Evolutionary conservation across 2,797 vertebrate genomes (phyloP).

Genomic region (Mormyrus hasselquistii): DNA sequence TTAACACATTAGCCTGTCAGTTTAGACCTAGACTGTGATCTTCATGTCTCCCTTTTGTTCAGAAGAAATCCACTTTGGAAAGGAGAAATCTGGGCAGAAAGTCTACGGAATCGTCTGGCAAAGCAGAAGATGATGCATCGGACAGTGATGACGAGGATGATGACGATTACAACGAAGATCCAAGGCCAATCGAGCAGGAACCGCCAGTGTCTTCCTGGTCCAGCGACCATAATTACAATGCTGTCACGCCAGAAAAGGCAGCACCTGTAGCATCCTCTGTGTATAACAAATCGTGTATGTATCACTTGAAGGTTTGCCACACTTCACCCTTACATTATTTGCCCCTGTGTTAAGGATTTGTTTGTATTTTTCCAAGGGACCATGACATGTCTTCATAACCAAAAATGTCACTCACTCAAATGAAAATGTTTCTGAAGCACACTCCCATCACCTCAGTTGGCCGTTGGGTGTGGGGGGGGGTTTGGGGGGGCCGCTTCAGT

Average conservation of each 20-base stretch:
- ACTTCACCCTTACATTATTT: slow-evolving; percentile 34
- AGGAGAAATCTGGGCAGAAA: slow-evolving; percentile 46
- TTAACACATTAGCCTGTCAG: neutral
- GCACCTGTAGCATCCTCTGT: slow-evolving; percentile 86
- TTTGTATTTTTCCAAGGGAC: neutral
- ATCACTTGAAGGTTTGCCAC: slow-evolving; percentile 70
- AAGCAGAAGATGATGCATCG: slow-evolving; percentile 50
- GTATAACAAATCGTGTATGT: slow-evolving; percentile 99
- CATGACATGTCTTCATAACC: neutral
- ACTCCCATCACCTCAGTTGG: neutral
- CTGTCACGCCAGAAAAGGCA: slow-evolving; percentile 97
- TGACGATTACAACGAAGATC: slow-evolving; percentile 64
- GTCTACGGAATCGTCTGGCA: slow-evolving; percentile 47
- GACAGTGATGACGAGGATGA: slow-evolving; percentile 51
- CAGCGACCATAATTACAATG: slow-evolving; percentile 99
- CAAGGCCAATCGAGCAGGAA: slow-evolving; percentile 50
- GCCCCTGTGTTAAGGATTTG: slow-evolving; percentile 25
- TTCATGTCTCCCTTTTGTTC: slow-evolving; percentile 35
- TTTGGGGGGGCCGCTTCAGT: neutral
- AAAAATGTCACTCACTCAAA: neutral
- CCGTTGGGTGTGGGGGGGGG: neutral
- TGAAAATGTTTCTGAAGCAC: neutral
- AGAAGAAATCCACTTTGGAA: slow-evolving; percentile 58
- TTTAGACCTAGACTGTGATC: slow-evolving; percentile 19
- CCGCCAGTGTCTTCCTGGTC: slow-evolving; percentile 89